phyloP scores from a whole-genome alignment of 2,113 vertebrate species.

The Pluvianellus socialis region DNA sequence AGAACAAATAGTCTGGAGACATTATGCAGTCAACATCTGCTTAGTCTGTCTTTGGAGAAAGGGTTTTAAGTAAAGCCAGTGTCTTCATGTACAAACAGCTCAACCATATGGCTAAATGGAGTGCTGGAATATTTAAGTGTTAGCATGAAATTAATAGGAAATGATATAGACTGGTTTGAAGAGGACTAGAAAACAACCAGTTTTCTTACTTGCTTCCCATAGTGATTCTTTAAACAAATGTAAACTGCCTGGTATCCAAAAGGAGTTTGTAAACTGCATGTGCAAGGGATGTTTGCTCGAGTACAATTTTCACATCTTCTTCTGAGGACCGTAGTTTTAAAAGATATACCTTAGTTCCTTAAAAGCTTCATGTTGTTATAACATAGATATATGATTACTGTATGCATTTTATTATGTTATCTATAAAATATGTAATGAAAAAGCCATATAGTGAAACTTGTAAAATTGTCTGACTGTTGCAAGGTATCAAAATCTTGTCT shows the following conservation, averaged over 20 bases:
- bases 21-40: not conserved
- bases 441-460: not conserved
- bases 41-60: not conserved
- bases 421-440: not conserved
- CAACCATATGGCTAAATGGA: not conserved
- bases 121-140: not conserved
- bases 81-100: not conserved
- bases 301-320: not conserved
- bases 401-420: not conserved
- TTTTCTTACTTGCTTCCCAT: not conserved
- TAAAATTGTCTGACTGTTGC: not conserved
- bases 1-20: not conserved
- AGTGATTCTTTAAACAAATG: not conserved
- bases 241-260: not conserved
- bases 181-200: not conserved
- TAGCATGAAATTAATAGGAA: not conserved
- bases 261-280: not conserved
- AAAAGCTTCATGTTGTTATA: not conserved
- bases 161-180: not conserved
- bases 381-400: not conserved
- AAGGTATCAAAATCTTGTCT: not conserved
- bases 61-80: not conserved
- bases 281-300: not conserved
- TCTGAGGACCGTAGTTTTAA: not conserved
- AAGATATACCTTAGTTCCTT: not conserved